These are phyloP conservation scores for Eciton burchellii DNA, from an alignment of 1,140 invertebrate genomes.

Conservation along the genomic window DNA sequence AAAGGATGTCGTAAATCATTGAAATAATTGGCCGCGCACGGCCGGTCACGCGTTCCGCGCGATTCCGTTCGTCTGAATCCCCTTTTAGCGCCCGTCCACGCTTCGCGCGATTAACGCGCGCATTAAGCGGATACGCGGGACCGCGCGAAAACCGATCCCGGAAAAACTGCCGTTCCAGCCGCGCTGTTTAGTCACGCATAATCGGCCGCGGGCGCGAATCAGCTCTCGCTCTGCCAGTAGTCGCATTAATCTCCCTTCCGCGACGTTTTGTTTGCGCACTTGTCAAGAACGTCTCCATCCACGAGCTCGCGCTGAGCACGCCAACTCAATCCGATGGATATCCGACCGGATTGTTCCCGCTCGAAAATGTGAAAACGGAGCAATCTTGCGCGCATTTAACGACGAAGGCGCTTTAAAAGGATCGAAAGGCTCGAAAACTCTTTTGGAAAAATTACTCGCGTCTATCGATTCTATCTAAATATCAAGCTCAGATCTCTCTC, in stretches of 20 bases:
- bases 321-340: background rate
- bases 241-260: slow-evolving; percentile 3
- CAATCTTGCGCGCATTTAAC: too few species aligned
- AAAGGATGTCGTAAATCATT: slow-evolving; percentile 59
- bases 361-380: too few species aligned
- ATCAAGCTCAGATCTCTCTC: too few species aligned
- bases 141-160: slow-evolving; percentile 20
- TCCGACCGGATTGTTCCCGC: background rate
- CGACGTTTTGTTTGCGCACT: slow-evolving; percentile 16
- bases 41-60: slow-evolving; percentile 46
- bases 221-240: background rate
- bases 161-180: background rate
- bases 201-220: slow-evolving; percentile 9
- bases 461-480: too few species aligned
- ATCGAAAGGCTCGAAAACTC: too few species aligned
- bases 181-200: slow-evolving; percentile 39
- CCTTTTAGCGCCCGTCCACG: slow-evolving; percentile 51
- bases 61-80: slow-evolving; percentile 41
- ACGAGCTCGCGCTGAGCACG: background rate
- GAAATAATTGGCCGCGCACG: slow-evolving; percentile 56
- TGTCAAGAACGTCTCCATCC: too few species aligned
- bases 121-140: slow-evolving; percentile 37
- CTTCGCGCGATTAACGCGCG: background rate
- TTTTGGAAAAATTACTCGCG: too few species aligned
- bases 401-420: too few species aligned